Base-by-base conservation (phyloP, 2,888 invertebrate genomes). In the Labia minor region DNA sequence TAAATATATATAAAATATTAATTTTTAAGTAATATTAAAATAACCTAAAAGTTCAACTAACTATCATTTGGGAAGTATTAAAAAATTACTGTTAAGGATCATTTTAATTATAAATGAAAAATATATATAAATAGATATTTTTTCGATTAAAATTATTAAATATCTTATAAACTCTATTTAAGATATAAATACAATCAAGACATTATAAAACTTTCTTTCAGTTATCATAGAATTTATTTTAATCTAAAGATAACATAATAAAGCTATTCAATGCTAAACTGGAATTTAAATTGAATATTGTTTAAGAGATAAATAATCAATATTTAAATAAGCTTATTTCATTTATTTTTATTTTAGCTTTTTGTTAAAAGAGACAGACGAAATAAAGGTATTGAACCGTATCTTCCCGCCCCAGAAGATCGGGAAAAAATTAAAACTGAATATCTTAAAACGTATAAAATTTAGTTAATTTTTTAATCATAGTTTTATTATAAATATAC, bases 321-420 rank as follows among this genome's bases (percentile, higher is more conserved):
- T 16, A 65, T 64, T n/a, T 64, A 61, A 64, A 37, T 61, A 62
- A 21, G 66, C 65, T 70, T 26, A 26, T 6, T 16, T 49, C 3
- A 4, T 16, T 62, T 67, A 67, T 70, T 70, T 68, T 67, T 72
- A 65, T 77, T 81, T 66, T 74, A 90, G 90, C 80, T 81, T 68
- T 78, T 80, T 71, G 81, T 89, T 0, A 79, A 76, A 67, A 73
- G 73, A 18, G 84, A 88, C 1, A 81, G 92, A 67, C 82, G 81
- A 73, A 75, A 77, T 0, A 82, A 82, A 72, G 89, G 89, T 16
- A 81, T 90, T 8, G 73, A 72, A 4, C 92, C 92, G 0, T 75
- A 80, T 68, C 72, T 92, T 69, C 92, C 92, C 0, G 80, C 83
- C 21, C 76, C 85, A 0, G 86, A 86, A 72, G 90, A 92, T 11